phyloP scores from a whole-genome alignment of 2,888 invertebrate species.

The Shargacucullia verbasci region DNA sequence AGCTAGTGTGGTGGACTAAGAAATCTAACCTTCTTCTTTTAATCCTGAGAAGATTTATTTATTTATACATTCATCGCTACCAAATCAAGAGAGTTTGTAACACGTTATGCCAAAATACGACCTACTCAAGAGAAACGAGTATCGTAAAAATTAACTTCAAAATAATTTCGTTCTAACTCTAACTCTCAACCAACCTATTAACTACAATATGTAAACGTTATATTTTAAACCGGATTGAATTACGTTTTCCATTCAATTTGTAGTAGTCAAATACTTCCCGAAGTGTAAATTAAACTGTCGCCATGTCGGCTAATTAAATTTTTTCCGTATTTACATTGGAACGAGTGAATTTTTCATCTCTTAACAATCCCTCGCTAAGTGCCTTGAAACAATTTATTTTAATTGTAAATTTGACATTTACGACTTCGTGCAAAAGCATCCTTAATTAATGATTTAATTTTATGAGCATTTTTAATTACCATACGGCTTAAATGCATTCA shows the following conservation, averaged over 20 bases:
- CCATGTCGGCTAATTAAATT: conserved; percentile 22
- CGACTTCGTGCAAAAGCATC: conserved; percentile 21
- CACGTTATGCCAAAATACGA: too few species aligned
- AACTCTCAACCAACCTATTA: background rate
- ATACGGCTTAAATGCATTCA: too few species aligned
- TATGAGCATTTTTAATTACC: background rate
- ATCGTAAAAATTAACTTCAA: too few species aligned
- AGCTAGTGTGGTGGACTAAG: too few species aligned
- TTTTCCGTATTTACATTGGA: conserved; percentile 26
- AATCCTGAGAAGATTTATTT: too few species aligned
- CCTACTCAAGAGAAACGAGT: too few species aligned
- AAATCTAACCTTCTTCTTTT: too few species aligned
- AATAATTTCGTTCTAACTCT: too few species aligned
- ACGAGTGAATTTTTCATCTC: conserved; percentile 22
- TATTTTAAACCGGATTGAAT: conserved; percentile 21
- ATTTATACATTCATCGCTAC: too few species aligned
- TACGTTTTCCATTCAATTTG: conserved; percentile 25
- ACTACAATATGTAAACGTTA: conserved; percentile 11
- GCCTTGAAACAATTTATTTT: conserved; percentile 24
- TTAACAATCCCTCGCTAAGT: conserved; percentile 11
- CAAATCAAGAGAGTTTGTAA: too few species aligned
- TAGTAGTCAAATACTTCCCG: conserved; percentile 15
- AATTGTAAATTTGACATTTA: conserved; percentile 23
- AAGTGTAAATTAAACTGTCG: conserved; percentile 22
- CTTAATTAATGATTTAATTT: conserved; percentile 15